Base-by-base conservation (phyloP, 2,113 vertebrate species). In the Eretmochelys imbricata region DNA sequence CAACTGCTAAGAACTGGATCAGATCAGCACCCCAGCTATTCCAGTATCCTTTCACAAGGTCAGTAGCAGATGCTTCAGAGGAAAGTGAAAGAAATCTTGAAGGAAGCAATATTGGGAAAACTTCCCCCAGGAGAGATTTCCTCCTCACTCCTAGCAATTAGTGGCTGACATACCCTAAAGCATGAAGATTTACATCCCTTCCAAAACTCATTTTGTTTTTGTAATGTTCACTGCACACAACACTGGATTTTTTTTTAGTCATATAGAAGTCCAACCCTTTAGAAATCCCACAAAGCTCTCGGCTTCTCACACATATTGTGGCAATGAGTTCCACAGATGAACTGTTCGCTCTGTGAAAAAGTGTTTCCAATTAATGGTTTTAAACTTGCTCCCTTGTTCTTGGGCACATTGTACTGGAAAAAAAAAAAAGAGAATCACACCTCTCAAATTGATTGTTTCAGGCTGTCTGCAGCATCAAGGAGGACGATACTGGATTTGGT, bases 401-500 rank as follows among this genome's bases (percentile, higher is more conserved):
- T 7, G 2, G 8, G 17, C 2, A 69, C 2, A 76, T 1, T 50
- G 46, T 24, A 9, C 29, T 35, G 54, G 35, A 6, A 6, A 50
- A 88, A 84, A 90, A 54, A 54, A 54, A 88, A 84, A 89, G 42
- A 59, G 29, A 57, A 69, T 48, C 31, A 0, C 48, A 11, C 5
- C 27, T 54, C 84, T 5, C 3, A 51, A 48, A 89, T 42, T 2
- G 24, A 4, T n/a, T 65, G 5, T 31, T 62, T 89, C 27, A 46
- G 38, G 0, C 29, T 1, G 1, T 25, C 57, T 49, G 46, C 2
- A 82, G 1, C 1, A 50, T 35, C 24, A 90, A 84, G 24, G n/a
- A 51, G 3, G 65, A 7, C 79, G 48, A 51, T 5, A 2, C 5
- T 46, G 7, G 57, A 51, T 35, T 22, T 25, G 65, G 35, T 69